Evolutionary conservation across 2,113 vertebrate genomes (phyloP).

Genomic region (Camelus bactrianus): DNA sequence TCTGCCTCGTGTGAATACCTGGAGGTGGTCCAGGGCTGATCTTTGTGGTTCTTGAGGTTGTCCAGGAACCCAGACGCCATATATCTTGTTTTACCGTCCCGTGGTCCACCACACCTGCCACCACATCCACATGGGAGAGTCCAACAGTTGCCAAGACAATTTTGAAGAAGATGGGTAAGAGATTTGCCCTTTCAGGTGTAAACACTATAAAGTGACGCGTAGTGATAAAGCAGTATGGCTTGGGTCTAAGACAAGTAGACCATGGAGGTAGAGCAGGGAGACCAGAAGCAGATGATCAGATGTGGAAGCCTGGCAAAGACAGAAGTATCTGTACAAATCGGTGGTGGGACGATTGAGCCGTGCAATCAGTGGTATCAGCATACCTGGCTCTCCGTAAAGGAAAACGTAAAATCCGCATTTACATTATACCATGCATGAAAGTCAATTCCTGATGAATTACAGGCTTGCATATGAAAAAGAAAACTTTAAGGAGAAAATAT

Average conservation of each 20-base stretch:
- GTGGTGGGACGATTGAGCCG: accelerated
- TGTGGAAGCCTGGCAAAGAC: not conserved
- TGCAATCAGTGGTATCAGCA: accelerated
- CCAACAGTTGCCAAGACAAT: not conserved
- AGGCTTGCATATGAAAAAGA: not conserved
- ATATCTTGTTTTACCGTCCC: not conserved
- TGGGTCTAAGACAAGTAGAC: not conserved
- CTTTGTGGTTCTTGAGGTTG: too few species aligned
- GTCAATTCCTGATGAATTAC: not conserved
- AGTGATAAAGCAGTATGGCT: not conserved
- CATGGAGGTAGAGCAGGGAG: accelerated
- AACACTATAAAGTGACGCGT: not conserved
- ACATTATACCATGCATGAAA: not conserved
- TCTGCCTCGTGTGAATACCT: not conserved
- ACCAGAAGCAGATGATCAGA: not conserved
- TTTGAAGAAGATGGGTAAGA: not conserved
- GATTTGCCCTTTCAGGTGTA: not conserved
- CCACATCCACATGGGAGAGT: too few species aligned
- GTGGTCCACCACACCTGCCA: not conserved
- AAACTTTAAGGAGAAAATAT: not conserved
- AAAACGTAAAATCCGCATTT: not conserved
- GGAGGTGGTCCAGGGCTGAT: not conserved
- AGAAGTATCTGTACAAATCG: not conserved
- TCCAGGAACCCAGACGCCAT: too few species aligned
- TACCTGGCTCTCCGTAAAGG: not conserved